Conservation (phyloP, 2,113 vertebrate species). For the Lathamus discolor region DNA sequence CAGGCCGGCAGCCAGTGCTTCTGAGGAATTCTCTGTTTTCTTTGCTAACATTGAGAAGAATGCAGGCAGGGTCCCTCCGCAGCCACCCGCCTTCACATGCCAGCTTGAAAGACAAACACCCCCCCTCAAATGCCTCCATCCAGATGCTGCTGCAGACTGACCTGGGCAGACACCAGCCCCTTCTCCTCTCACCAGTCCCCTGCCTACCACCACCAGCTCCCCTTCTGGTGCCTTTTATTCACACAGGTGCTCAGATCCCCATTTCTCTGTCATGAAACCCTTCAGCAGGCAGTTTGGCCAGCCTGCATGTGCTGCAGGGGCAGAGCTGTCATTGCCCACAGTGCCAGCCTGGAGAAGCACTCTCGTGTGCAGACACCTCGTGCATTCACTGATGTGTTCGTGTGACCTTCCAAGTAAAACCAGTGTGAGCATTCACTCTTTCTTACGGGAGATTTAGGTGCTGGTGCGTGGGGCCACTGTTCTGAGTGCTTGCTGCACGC, state of each 20-base stretch:
- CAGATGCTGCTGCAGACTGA: not conserved
- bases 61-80: not conserved
- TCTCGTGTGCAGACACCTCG: accelerated
- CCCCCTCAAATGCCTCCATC: not conserved
- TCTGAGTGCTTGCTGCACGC: not conserved
- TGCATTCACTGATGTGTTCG: accelerated
- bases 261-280: accelerated
- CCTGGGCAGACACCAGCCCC: too few relatives aligned
- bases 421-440: not conserved
- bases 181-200: not conserved
- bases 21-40: constrained; percentile 48
- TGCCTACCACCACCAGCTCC: not conserved
- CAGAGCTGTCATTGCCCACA: not conserved
- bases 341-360: accelerated
- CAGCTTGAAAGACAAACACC: not conserved
- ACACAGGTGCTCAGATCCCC: accelerated
- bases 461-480: accelerated
- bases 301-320: not conserved
- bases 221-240: not conserved
- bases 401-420: not conserved
- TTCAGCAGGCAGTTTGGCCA: not conserved
- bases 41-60: constrained; percentile 47
- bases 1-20: not conserved
- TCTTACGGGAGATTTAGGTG: not conserved
- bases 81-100: not conserved